phyloP scores from a whole-genome alignment of 2,797 vertebrate species.

The Margarornis squamiger region DNA sequence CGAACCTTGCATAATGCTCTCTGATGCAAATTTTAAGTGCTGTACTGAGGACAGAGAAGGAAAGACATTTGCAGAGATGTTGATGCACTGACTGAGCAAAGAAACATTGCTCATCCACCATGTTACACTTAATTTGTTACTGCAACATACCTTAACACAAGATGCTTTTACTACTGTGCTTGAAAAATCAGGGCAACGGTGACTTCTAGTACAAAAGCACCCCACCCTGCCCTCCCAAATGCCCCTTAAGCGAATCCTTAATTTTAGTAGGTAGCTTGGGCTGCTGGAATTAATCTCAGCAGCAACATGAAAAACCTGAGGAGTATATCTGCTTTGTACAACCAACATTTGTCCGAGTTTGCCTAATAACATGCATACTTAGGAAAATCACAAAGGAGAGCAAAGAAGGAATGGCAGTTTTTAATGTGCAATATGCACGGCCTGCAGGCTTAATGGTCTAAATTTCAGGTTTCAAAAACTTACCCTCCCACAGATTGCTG shows the following conservation, averaged over 20 bases:
- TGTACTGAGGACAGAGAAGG: not conserved
- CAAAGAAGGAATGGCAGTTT: not conserved
- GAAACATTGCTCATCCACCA: not conserved
- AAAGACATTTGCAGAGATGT: not conserved
- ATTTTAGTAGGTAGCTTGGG: not conserved
- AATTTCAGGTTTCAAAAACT: conserved; percentile 44
- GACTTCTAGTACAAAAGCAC: not conserved
- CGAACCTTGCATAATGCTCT: conserved; percentile 39
- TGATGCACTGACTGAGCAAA: not conserved
- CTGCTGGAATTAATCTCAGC: conserved; percentile 3
- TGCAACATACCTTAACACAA: not conserved
- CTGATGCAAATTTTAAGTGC: conserved; percentile 20
- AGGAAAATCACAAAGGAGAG: conserved; percentile 15
- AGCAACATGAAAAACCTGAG: conserved; percentile 6
- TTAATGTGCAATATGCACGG: not conserved
- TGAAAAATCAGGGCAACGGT: not conserved
- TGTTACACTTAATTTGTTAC: not conserved
- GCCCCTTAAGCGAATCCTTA: not conserved
- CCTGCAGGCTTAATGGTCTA: conserved; percentile 29
- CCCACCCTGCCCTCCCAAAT: not conserved
- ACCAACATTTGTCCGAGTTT: conserved; percentile 29
- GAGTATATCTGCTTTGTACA: not conserved
- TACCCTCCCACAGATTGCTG: not conserved
- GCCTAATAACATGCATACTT: not conserved
- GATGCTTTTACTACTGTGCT: not conserved